A percentile compares a stretch with the other conserved stretches of the same genome.
phyloP scores from a whole-genome alignment of 2,888 invertebrate species.

The Oscheius sp. region DNA sequence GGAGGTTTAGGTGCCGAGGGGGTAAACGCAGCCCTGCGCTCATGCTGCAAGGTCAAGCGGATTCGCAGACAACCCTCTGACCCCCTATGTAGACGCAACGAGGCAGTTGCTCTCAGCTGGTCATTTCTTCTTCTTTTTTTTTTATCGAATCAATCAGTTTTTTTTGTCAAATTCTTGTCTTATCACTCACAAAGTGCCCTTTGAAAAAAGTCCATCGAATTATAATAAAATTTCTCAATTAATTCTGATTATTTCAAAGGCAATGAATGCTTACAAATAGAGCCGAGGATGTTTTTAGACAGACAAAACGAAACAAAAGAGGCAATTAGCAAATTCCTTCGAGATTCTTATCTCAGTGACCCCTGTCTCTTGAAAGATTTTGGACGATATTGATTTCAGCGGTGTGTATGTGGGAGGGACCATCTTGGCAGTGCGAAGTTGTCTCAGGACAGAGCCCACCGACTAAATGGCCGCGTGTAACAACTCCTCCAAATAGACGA shows the following conservation, averaged over 20 bases:
- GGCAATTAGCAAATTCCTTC: no score
- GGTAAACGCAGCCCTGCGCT: slow-evolving; percentile 13
- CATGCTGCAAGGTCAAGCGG: slow-evolving; percentile 27
- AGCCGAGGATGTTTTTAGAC: no score
- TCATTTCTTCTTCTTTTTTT: background rate
- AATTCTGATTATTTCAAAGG: no score
- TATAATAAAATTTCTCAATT: no score
- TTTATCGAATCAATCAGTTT: no score
- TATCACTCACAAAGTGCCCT: no score
- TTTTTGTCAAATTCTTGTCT: no score
- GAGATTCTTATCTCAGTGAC: slow-evolving; percentile 2
- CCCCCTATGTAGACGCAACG: slow-evolving; percentile 11
- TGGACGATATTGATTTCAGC: no score
- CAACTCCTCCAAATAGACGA: slow-evolving; percentile 30
- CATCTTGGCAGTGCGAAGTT: slow-evolving; percentile 25
- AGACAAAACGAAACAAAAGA: no score
- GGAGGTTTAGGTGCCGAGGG: slow-evolving; percentile 20
- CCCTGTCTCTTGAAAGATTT: no score
- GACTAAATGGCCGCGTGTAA: slow-evolving; percentile 31
- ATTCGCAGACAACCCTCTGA: slow-evolving; percentile 11
- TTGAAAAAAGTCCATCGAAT: no score
- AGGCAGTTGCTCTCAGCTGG: slow-evolving; percentile 5
- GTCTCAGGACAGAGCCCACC: slow-evolving; percentile 26
- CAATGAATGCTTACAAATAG: no score
- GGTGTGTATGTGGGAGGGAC: slow-evolving; percentile 29